phyloP scores from a whole-genome alignment of 1,140 invertebrate genomes.

The Aculops lycopersici region DNA sequence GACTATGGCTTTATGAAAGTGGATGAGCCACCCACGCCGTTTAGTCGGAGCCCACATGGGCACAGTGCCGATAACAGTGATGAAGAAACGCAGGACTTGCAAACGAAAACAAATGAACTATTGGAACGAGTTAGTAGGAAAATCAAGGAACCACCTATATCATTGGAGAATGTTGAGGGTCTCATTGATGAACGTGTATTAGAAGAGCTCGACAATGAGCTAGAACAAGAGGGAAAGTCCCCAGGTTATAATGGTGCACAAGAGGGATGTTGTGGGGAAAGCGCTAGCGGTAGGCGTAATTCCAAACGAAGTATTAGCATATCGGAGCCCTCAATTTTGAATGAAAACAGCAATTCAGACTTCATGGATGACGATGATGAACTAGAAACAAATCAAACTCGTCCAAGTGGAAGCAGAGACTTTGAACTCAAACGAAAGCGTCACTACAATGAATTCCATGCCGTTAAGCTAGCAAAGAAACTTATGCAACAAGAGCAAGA shows the following conservation, averaged over 20 bases:
- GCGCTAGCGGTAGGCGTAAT: too few species aligned
- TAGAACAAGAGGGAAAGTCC: conserved; percentile 7
- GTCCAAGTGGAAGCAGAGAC: conserved; percentile 5
- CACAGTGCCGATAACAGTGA: conserved; percentile 20
- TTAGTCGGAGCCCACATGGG: conserved; percentile 34
- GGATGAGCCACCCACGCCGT: conserved; percentile 90
- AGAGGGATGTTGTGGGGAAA: too few species aligned
- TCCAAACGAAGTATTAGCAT: too few species aligned
- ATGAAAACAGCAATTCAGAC: conserved; percentile 1
- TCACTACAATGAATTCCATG: conserved; percentile 89
- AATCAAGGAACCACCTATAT: conserved; percentile 4
- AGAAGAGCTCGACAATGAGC: conserved; percentile 9
- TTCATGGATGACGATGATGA: conserved; percentile 6
- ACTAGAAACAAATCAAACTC: conserved; percentile 10
- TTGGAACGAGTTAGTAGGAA: neutral
- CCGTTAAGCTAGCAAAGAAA: conserved; percentile 55
- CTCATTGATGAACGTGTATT: too few species aligned
- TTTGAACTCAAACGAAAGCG: conserved; percentile 25
- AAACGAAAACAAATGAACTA: neutral
- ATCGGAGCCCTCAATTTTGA: conserved; percentile 3
- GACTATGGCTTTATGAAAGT: conserved; percentile 99
- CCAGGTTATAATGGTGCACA: too few species aligned
- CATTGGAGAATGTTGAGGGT: conserved; percentile 7
- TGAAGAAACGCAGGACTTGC: conserved; percentile 20
- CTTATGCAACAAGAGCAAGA: conserved; percentile 60